phyloP scores from a whole-genome alignment of 2,113 vertebrate genomes.

The Columbina picui region DNA sequence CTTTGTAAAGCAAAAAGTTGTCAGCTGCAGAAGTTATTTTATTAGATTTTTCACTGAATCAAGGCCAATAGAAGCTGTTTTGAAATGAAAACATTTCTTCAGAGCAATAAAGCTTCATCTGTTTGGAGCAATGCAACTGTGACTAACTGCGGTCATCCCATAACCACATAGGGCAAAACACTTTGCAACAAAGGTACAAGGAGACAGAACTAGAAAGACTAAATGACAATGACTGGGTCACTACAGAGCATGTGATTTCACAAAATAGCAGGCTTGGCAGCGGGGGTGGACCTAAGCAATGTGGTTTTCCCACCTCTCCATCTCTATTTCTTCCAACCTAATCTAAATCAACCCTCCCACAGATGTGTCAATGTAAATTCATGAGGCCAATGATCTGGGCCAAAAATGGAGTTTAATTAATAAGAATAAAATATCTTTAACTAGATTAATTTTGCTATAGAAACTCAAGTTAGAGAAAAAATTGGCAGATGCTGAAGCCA shows the following conservation, averaged over 20 bases:
- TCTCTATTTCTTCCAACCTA: neutral
- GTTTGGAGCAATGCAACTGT: neutral
- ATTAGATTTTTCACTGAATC: neutral
- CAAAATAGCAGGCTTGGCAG: neutral
- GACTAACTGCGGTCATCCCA: neutral
- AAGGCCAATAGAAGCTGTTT: neutral
- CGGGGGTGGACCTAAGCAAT: neutral
- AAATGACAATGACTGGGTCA: neutral
- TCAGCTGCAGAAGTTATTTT: neutral
- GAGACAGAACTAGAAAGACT: neutral
- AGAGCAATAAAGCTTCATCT: neutral
- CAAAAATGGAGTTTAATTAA: neutral
- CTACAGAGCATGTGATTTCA: neutral
- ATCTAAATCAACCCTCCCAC: neutral
- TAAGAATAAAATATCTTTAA: neutral
- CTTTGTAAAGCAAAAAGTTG: neutral
- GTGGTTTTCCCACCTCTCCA: neutral
- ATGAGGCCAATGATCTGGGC: neutral
- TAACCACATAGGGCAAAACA: neutral
- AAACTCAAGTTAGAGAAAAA: neutral
- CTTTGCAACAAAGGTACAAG: neutral
- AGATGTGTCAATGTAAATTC: neutral
- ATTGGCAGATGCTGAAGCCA: neutral
- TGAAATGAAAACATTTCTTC: conserved; percentile 32
- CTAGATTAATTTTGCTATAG: neutral